Evolutionary conservation across 2,888 invertebrate genomes (phyloP).

Genomic region (Caenorhabditis plicata): DNA sequence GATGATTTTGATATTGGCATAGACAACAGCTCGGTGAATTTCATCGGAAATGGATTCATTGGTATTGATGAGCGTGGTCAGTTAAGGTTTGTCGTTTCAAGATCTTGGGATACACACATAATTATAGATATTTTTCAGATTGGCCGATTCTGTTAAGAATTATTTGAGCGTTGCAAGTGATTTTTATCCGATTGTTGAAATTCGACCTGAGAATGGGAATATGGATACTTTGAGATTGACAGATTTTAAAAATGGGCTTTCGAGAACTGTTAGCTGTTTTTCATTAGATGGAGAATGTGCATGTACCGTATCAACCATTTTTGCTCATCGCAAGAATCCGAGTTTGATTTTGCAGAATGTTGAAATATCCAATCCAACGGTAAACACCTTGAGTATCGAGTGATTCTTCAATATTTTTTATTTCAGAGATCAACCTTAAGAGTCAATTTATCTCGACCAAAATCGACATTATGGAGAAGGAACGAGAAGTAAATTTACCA

Average conservation of each 20-base stretch:
- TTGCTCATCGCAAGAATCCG: constrained; percentile 50
- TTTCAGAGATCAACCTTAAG: constrained; percentile 29
- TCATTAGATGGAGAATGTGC: constrained; percentile 51
- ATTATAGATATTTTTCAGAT: too few relatives aligned
- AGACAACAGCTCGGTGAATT: constrained; percentile 39
- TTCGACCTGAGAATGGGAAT: constrained; percentile 16
- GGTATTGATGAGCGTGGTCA: constrained; percentile 49
- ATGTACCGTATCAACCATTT: constrained; percentile 44
- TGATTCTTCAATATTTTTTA: constrained; percentile 1
- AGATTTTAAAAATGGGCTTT: constrained; percentile 34
- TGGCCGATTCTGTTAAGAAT: too few relatives aligned
- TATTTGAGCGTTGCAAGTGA: constrained; percentile 23
- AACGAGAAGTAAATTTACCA: constrained; percentile 4
- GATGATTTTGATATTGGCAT: constrained; percentile 34
- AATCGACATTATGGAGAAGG: constrained; percentile 26
- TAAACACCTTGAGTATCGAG: constrained; percentile 6
- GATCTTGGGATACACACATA: too few relatives aligned
- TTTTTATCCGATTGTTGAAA: constrained; percentile 22
- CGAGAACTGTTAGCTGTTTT: constrained; percentile 32
- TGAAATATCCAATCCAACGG: constrained; percentile 54
- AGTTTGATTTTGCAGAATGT: constrained; percentile 52
- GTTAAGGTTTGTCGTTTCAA: constrained; percentile 22
- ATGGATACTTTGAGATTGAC: constrained; percentile 24
- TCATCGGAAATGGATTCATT: constrained; percentile 57
- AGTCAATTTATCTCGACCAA: constrained; percentile 5